Evolutionary conservation across 1,140 invertebrate genomes (phyloP).

Genomic region (Chrysomallon squamiferum): DNA sequence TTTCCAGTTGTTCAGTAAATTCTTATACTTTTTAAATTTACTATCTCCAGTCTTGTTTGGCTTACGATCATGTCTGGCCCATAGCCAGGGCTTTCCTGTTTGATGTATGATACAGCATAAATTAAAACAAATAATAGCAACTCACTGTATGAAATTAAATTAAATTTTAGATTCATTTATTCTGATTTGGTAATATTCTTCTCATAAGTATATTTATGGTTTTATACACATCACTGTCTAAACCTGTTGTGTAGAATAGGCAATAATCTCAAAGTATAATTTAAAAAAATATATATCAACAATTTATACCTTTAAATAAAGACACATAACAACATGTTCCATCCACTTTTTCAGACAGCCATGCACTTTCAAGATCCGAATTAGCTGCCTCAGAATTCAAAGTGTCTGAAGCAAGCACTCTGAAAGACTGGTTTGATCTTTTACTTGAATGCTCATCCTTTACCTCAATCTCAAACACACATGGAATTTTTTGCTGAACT

Average conservation of each 20-base stretch:
- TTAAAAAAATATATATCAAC: too few species aligned
- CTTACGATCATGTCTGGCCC: slow-evolving; percentile 1
- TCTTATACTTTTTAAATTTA: neutral
- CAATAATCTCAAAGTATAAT: too few species aligned
- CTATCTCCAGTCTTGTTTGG: neutral
- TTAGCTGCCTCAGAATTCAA: neutral
- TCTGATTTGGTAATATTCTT: too few species aligned
- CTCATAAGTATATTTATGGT: too few species aligned
- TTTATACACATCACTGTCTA: too few species aligned
- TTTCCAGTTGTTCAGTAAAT: neutral
- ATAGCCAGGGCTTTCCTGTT: neutral
- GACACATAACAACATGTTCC: slow-evolving; percentile 2
- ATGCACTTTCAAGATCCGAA: neutral
- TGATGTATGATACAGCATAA: too few species aligned
- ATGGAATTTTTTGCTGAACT: slow-evolving; percentile 1
- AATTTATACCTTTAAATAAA: neutral
- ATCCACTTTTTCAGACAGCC: neutral
- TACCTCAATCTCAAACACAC: neutral
- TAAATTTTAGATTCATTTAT: too few species aligned
- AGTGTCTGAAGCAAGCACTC: neutral
- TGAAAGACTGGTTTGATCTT: neutral
- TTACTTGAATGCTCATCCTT: neutral
- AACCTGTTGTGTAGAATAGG: too few species aligned
- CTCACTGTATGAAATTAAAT: too few species aligned
- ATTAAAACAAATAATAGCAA: too few species aligned